These are phyloP conservation scores for Neomorphus geoffroyi DNA, from an alignment of 2,797 vertebrate genomes.

Conservation along the genomic window DNA sequence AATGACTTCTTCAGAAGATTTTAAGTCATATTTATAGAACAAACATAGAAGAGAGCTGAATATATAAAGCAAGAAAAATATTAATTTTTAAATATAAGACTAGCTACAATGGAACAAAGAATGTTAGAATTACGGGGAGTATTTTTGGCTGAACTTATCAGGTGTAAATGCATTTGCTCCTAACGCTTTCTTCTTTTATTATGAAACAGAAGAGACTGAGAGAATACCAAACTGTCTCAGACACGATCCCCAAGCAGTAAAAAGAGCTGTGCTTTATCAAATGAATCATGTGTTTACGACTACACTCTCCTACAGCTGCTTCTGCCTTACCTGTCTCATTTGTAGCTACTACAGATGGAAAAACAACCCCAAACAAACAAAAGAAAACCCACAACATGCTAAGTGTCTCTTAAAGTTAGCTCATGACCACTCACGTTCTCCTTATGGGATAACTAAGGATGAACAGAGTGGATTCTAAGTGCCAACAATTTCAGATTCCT, in stretches of 20 bases:
- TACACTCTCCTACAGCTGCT: neutral
- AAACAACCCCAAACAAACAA: neutral
- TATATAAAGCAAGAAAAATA: neutral
- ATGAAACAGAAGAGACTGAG: neutral
- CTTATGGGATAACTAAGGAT: neutral
- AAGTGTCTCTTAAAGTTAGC: neutral
- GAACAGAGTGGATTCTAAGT: neutral
- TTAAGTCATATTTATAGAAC: neutral
- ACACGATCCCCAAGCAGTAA: neutral
- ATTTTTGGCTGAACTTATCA: neutral
- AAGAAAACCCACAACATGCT: neutral
- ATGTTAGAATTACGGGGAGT: neutral
- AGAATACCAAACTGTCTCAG: neutral
- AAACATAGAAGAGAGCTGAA: neutral
- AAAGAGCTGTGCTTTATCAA: neutral
- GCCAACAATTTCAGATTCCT: neutral
- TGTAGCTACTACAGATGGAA: neutral
- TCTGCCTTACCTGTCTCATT: neutral
- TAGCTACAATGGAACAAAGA: neutral
- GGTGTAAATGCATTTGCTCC: neutral
- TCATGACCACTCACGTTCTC: neutral
- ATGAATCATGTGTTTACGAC: neutral
- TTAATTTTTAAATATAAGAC: neutral
- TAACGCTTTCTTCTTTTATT: neutral
- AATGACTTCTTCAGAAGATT: neutral